Base-by-base conservation (phyloP, 1,140 invertebrate species). In the Ptiloglossa arizonensis region DNA sequence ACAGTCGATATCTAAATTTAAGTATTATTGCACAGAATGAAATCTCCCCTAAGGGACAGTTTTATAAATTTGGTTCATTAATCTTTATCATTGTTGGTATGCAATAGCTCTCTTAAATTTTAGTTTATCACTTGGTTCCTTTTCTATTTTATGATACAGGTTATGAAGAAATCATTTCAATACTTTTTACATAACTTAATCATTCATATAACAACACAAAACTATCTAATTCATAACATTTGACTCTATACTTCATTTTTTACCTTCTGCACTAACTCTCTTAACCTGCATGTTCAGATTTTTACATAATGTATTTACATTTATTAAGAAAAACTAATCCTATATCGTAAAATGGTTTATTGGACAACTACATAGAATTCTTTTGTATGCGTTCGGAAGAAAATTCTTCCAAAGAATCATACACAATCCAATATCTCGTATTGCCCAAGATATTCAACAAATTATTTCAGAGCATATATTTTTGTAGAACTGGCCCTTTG, bases 401-500 rank as follows among this genome's bases (percentile, higher is more conserved):
- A 50, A 74, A 84, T 56, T 60, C 75, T 76, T 80, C 60, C 46
- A 59, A 76, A 59, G 29, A 70, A 77, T 54, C 80, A 75, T 50
- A 76, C 81, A 80, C 50, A 29, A 74, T 71, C 59, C 50, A 70
- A 35, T 82, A 68, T 85, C 79, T 83, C 52, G 54, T 67, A 59
- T 68, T 80, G 70, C 62, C 81, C 44, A 54, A 83, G 72, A 80
- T 52, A 70, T 63, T 67, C 82, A 83, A 79, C 74, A 44, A 57
- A 78, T 86, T 69, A 83, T 83, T 83, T 81, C 82, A 76, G 79
- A 89, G 79, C 79, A 80, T 83, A 86, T 85, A 75, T 83, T 86
- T 90, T 91, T 91, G 89, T 91, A 90, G 89, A 91, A 90, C 89
- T 91, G 89, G 89, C 89, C 89, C 89, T 91, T 91, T 72, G 88